Base-by-base conservation (phyloP, 2,797 vertebrate genomes). In the Eulemur mongoz region DNA sequence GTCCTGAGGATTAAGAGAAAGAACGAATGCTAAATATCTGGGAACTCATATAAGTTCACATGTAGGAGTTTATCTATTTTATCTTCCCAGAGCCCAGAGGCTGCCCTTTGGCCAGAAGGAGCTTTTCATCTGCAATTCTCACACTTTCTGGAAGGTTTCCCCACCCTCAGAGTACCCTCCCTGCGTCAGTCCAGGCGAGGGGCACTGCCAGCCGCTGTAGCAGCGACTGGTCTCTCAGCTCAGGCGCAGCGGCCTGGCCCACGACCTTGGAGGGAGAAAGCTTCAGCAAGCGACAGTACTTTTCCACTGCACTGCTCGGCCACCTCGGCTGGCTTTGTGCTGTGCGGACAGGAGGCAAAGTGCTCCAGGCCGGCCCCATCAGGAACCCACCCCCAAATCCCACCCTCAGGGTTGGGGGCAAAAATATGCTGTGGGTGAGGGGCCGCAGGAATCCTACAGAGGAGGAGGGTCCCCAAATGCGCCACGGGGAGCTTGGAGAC, bases 281-380 rank as follows among this genome's bases (percentile, higher is more conserved):
- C 96, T 45, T 97, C 96, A 80, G 59, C 89, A 61, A 80, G 72
- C 38, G 30, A 96, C 94, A 94, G 97, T 98, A 97, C 84, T 98
- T 97, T 98, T 97, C 97, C 97, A 97, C 96, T 96, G 97, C 91
- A 81, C 86, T 70, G 95, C 91, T 95, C 0, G 69, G 91, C 94
- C 95, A 91, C 96, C 86, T 86, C 95, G 38, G 93, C 95, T 35
- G 95, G 89, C 95, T 93, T 85, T 94, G 88, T 97, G 96, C 98
- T 98, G 98, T 98, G 98, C 98, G 98, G 98, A 98, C 97, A 95
- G 94, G 30, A 97, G 79, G 89, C 72, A 48, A 63, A 91, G 65
- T 5, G 82, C 22, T 20, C 89, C 92, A 70, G 86, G 67, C 72
- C 4, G 2, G 63, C 69, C 70, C 81, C 83, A 69, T 67, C 65